A percentile compares a stretch with the other conserved stretches of the same genome.
These are phyloP conservation scores for Olivierus martensii DNA, from an alignment of 1,140 invertebrate species.

Conservation along the genomic window DNA sequence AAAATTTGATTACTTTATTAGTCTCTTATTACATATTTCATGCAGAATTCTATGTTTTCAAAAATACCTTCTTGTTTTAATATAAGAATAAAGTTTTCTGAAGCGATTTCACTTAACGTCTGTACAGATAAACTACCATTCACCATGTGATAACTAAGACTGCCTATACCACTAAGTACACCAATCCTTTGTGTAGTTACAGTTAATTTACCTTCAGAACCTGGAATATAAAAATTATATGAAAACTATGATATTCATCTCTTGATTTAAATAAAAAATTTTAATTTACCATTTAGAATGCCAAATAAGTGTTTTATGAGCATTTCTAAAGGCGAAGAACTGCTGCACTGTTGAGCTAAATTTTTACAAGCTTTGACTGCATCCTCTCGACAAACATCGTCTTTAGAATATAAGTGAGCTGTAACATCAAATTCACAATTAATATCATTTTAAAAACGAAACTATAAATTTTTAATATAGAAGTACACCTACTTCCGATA, in stretches of 20 bases:
- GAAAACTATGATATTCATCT: no score
- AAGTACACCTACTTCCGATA: conserved; percentile 45
- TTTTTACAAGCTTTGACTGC: conserved; percentile 51
- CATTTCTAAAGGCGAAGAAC: conserved; percentile 46
- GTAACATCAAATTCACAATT: conserved; percentile 10
- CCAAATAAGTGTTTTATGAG: conserved; percentile 60
- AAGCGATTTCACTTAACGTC: conserved; percentile 44
- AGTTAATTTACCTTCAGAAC: conserved; percentile 82
- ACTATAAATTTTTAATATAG: no score
- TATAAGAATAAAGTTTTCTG: conserved; percentile 56
- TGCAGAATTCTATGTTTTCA: conserved; percentile 1
- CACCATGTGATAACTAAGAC: conserved; percentile 57
- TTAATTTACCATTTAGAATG: conserved; percentile 53
- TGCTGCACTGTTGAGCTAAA: conserved; percentile 56
- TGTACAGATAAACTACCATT: conserved; percentile 39
- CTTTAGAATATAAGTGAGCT: conserved; percentile 45
- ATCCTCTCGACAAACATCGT: conserved; percentile 54
- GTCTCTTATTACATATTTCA: conserved; percentile 10
- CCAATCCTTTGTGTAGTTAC: conserved; percentile 74
- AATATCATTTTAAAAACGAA: no score
- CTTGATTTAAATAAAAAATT: no score
- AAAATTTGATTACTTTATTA: no score
- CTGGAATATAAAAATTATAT: no score
- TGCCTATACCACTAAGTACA: conserved; percentile 70
- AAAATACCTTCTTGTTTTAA: conserved; percentile 58